phyloP scores from a whole-genome alignment of 2,888 invertebrate genomes.

The Alcis repandata region DNA sequence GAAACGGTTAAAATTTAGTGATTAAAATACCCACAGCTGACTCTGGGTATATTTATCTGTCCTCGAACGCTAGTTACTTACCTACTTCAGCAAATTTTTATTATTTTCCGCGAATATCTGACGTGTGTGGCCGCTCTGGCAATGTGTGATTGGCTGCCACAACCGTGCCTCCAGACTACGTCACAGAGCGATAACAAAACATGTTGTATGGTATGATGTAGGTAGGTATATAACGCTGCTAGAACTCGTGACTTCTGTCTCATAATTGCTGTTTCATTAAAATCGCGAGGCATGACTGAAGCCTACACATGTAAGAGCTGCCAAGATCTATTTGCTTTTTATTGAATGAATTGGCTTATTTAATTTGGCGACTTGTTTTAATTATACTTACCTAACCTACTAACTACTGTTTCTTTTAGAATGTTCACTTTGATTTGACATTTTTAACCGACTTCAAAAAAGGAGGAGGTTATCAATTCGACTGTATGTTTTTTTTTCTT shows the following conservation, averaged over 20 bases:
- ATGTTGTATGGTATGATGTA: conserved; percentile 12
- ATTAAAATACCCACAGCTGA: not conserved
- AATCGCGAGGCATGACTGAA: conserved; percentile 27
- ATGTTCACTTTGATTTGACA: too few relatives aligned
- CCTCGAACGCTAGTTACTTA: not conserved
- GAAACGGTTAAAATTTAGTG: not conserved
- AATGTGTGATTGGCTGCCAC: conserved; percentile 54
- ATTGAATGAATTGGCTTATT: conserved; percentile 46
- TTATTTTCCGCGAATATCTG: conserved; percentile 43
- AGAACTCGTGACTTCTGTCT: conserved; percentile 33
- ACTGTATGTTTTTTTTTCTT: too few relatives aligned
- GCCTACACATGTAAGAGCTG: conserved; percentile 8
- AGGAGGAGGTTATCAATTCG: too few relatives aligned
- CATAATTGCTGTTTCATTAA: conserved; percentile 34
- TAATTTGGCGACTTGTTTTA: not conserved
- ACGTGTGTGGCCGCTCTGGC: conserved; percentile 53
- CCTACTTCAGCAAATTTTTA: conserved; percentile 13
- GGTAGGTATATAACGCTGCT: conserved; percentile 14
- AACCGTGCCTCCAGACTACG: conserved; percentile 36
- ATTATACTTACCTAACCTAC: not conserved
- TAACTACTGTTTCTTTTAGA: too few relatives aligned
- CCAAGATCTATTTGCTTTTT: conserved; percentile 17
- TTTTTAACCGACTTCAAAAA: too few relatives aligned
- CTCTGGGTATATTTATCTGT: not conserved
- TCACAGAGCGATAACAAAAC: conserved; percentile 26